Conservation (phyloP, 1,140 invertebrate genomes). For the Coenobita brevimanus region DNA sequence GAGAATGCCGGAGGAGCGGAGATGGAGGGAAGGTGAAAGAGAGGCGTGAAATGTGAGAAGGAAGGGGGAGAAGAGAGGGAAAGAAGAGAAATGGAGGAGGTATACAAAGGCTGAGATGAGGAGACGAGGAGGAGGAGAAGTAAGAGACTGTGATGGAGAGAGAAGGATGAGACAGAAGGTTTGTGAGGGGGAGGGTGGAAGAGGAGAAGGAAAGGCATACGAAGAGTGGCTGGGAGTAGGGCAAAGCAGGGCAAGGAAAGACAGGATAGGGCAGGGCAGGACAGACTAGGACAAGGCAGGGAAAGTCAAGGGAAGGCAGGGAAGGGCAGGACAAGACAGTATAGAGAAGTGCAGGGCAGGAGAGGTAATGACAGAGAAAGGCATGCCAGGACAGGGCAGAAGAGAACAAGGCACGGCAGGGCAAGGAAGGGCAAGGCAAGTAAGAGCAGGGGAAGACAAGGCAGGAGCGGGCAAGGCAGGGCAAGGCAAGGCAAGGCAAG, state of each 20-base stretch:
- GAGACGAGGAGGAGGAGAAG: not conserved
- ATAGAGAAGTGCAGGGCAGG: not conserved
- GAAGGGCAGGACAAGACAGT: not conserved
- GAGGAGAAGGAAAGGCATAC: not conserved
- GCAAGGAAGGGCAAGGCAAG: not conserved
- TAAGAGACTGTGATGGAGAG: no score
- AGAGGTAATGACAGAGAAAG: not conserved
- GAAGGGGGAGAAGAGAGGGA: conserved; percentile 18
- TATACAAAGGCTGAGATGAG: not conserved
- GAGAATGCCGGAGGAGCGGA: not conserved
- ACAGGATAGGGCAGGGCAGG: no score
- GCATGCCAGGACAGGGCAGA: not conserved
- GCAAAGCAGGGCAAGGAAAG: not conserved
- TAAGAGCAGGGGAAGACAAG: not conserved
- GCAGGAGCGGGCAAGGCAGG: not conserved
- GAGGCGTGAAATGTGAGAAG: not conserved
- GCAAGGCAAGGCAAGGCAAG: not conserved
- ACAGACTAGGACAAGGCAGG: not conserved
- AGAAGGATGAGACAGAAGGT: not conserved
- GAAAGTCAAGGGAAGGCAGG: not conserved
- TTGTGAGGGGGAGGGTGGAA: not conserved
- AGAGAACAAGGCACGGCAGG: not conserved
- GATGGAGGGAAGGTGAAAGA: not conserved
- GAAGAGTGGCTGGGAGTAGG: not conserved
- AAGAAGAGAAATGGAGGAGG: not conserved